Evolutionary conservation across 2,888 invertebrate species (phyloP), one percentile per base, ranked within the genome.

Genomic region (Rhorus exstirpatorius): DNA sequence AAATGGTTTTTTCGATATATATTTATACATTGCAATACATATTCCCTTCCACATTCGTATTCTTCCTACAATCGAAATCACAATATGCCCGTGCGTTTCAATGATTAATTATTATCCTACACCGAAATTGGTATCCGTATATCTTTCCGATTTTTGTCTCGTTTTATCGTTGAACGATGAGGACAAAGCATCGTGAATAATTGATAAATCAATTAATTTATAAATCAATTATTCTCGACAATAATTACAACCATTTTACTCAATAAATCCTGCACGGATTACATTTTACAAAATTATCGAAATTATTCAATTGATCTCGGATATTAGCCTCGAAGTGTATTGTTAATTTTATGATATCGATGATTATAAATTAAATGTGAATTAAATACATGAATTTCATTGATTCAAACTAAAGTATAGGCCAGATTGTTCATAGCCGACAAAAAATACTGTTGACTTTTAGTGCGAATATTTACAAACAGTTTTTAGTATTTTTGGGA

Each of bases 1-100:
- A 44, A 67, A 53, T 72, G 19, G 19, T 49, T 76, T 63, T n/a
- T 46, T 53, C 63, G 12, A n/a, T 53, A 17, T 72, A 63, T 14
- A 19, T 61, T 63, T 53, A 17, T 72, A 65, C 19, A 21, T 61
- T 38, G 8, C 46, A 12, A 24, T 10, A 46, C 7, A 7, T 14
- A n/a, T 19, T 67, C 6, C n/a, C 0, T 17, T 14, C 49, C 14
- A 4, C 31, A 31, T 49, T 17, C 14, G 17, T n/a, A 24, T 19
- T 55, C 55, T 55, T 14, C n/a, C 31, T 55, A 24, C 55, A 26
- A 12, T 31, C 8, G 14, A 26, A 55, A 55, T n/a, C 31, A 55
- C 31, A 14, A n/a, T 7, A 14, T 24, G 51, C n/a, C 31, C 4
- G n/a, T n/a, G n/a, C 26, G 7, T n/a, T 12, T 7, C 6, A 55